Percentiles rank a stretch among this genome's conserved stretches.
phyloP scores from a whole-genome alignment of 2,113 vertebrate species.

The Muscicapa adusta region DNA sequence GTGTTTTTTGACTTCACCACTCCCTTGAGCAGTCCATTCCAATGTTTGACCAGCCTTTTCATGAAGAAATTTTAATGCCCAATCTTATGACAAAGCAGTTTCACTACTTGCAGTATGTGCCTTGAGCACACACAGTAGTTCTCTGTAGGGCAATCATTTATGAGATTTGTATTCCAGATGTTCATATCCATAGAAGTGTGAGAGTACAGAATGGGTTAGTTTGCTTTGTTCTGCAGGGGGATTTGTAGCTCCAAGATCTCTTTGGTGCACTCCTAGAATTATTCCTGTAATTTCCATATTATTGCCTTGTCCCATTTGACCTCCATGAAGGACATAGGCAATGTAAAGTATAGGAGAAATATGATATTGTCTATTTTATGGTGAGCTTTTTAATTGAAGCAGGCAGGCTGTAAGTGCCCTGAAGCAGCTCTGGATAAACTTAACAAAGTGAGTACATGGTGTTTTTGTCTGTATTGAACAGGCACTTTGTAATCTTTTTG shows the following conservation, averaged over 20 bases:
- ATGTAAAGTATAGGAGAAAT: not conserved
- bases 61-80: not conserved
- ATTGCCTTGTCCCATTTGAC: not conserved
- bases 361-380: not conserved
- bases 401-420: not conserved
- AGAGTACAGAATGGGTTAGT: not conserved
- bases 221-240: not conserved
- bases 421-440: not conserved
- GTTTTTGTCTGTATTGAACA: not conserved
- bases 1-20: not conserved
- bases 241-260: not conserved
- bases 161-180: not conserved
- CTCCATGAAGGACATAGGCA: fast-evolving
- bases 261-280: not conserved
- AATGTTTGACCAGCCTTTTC: not conserved
- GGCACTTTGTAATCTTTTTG: not conserved
- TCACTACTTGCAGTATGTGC: not conserved
- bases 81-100: not conserved
- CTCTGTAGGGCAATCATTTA: not conserved
- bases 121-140: not conserved
- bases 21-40: not conserved
- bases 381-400: not conserved
- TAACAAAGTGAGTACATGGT: not conserved
- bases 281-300: not conserved
- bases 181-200: not conserved